Evolutionary conservation across 1,140 invertebrate genomes (phyloP), one percentile per base, ranked within the genome.

Genomic region (Sarcophaga peregrina): DNA sequence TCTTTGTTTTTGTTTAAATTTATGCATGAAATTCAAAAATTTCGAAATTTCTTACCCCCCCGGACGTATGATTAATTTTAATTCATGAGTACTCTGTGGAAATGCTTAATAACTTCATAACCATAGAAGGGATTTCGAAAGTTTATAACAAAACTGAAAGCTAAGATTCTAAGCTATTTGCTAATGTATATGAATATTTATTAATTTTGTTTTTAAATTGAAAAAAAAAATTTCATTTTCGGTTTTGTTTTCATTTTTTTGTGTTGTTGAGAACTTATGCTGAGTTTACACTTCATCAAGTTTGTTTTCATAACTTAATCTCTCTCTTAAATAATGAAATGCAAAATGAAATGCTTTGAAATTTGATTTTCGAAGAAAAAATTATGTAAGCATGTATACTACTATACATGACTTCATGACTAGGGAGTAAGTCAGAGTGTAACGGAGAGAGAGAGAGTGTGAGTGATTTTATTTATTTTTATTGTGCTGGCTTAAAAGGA

Each of bases 211-310:
- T 68, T 68, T 68, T 10, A 1, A 20, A 68, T 68, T 52, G 50
- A 52, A 52, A 52, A 52, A 52, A 52, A 52, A 68, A 68, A 68
- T 8, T n/a, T n/a, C 1, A 20, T 20, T 68, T 20, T 68, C 25
- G 25, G 25, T 1, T 37, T 37, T 37, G 1, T 37, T 37, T 4
- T 37, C n/a, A 68, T 68, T 20, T 68, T 68, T 1, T 10, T 52
- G n/a, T n/a, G 62, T 68, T 37, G 25, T 37, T 37, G 25, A 37
- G 25, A 20, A 68, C 62, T 68, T 68, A 20, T 68, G 17, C 62
- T 68, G 17, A 68, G n/a, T 68, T 68, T 68, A 68, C 62, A 68
- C 62, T 68, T 68, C 62, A 68, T 68, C 62, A 68, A 68, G 62
- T 68, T 25, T 68, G 54, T 68, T 68, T 68, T 68, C 20, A 68